Percentiles rank a stretch among this genome's conserved stretches.
Evolutionary conservation across 2,113 vertebrate species (phyloP).

Genomic region (Porphyrio hochstetteri): DNA sequence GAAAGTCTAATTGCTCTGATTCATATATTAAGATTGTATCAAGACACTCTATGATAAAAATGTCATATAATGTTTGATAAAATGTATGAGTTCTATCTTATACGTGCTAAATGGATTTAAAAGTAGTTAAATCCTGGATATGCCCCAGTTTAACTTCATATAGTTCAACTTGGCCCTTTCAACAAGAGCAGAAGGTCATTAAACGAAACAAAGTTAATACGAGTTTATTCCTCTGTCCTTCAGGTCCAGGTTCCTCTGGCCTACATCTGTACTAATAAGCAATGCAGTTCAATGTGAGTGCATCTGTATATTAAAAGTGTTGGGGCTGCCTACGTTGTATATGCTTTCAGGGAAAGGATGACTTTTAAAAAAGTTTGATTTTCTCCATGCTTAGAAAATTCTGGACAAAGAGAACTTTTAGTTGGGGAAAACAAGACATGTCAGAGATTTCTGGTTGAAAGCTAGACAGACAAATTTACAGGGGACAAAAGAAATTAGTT

Average conservation of each 20-base stretch:
- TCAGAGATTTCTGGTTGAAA: not conserved
- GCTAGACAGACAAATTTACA: not conserved
- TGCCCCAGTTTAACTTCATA: not conserved
- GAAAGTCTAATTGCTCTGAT: not conserved
- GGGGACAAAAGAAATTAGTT: not conserved
- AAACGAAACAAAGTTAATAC: not conserved
- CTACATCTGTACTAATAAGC: not conserved
- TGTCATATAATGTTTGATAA: not conserved
- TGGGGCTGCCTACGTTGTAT: rapidly evolving
- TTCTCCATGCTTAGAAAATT: not conserved
- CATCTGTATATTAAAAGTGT: rapidly evolving
- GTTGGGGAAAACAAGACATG: not conserved
- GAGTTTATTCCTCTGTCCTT: not conserved
- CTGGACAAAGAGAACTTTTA: not conserved
- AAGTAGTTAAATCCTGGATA: not conserved
- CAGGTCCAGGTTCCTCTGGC: rapidly evolving
- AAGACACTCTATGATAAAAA: not conserved
- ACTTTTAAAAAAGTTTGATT: not conserved
- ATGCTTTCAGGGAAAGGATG: not conserved
- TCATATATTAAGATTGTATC: not conserved
- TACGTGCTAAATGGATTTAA: not conserved
- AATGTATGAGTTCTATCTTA: not conserved
- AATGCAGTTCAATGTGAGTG: not conserved
- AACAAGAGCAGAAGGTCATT: not conserved
- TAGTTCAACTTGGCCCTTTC: not conserved